phyloP scores from a whole-genome alignment of 2,888 invertebrate genomes.

The Mechanitis mazaeus region DNA sequence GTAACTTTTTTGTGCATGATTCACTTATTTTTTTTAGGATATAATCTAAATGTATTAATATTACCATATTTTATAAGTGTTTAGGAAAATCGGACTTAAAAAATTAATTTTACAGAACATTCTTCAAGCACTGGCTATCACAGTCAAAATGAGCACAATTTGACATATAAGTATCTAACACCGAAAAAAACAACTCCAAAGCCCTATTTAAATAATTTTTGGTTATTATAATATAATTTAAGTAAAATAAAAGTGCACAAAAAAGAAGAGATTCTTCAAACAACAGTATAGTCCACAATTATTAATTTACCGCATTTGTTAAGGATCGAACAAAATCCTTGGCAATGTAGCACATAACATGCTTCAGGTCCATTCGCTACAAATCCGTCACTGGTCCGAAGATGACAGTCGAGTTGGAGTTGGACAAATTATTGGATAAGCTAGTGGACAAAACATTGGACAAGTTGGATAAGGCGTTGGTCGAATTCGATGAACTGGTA shows the following conservation, averaged over 20 bases:
- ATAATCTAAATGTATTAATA: too few species aligned
- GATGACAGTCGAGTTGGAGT: constrained; percentile 65
- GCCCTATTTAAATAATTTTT: background rate
- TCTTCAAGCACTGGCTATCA: background rate
- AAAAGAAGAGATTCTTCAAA: background rate
- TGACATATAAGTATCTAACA: background rate
- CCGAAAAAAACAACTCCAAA: background rate
- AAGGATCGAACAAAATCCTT: constrained; percentile 53
- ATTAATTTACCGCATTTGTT: constrained; percentile 14
- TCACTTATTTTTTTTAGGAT: too few species aligned
- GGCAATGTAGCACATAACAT: constrained; percentile 43
- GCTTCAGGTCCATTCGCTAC: constrained; percentile 60
- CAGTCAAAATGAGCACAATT: constrained; percentile 3
- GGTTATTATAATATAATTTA: background rate
- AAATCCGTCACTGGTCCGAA: constrained; percentile 80
- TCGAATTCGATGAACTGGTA: constrained; percentile 23
- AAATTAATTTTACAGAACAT: background rate
- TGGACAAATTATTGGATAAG: constrained; percentile 40
- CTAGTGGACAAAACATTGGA: constrained; percentile 18
- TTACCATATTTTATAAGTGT: background rate
- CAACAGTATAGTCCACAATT: constrained; percentile 3
- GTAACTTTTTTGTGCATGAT: too few species aligned
- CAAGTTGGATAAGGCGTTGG: constrained; percentile 20
- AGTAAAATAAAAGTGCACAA: background rate
- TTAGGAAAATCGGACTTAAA: background rate